Evolutionary conservation across 2,113 vertebrate genomes (phyloP).

Genomic region (Heptranchias perlo): DNA sequence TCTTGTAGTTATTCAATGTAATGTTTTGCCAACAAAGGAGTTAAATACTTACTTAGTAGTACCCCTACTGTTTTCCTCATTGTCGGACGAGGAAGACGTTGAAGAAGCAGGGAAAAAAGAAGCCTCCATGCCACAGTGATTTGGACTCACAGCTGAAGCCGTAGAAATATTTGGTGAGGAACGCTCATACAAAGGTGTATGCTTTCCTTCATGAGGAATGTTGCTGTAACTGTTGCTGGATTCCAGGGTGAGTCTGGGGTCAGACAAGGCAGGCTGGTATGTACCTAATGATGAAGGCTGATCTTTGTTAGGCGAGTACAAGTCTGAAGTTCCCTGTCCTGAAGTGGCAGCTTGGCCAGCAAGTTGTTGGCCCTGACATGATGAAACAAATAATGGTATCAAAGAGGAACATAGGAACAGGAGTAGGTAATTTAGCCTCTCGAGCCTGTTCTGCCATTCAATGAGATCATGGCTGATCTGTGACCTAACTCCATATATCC

Average conservation of each 20-base stretch:
- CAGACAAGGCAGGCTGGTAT: conserved; percentile 63
- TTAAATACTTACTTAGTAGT: conserved; percentile 75
- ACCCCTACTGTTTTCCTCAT: conserved; percentile 73
- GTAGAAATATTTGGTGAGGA: conserved; percentile 75
- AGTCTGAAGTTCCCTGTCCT: conserved; percentile 54
- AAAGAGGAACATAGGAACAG: too few species aligned
- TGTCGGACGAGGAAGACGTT: conserved; percentile 77
- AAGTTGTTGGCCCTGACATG: conserved; percentile 62
- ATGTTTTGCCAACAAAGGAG: neutral
- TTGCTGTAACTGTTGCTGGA: conserved; percentile 77
- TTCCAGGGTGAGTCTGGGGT: conserved; percentile 64
- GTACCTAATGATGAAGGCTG: conserved; percentile 43
- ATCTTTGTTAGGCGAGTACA: conserved; percentile 24
- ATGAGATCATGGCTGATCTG: too few species aligned
- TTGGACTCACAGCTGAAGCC: conserved; percentile 66
- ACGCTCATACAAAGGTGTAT: conserved; percentile 86
- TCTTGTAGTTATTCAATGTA: neutral
- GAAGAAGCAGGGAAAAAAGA: conserved; percentile 74
- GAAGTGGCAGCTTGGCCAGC: conserved; percentile 57
- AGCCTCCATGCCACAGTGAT: conserved; percentile 62
- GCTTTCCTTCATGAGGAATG: conserved; percentile 86
- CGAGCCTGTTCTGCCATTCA: too few species aligned
- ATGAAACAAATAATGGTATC: neutral
- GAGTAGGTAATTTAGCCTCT: too few species aligned
- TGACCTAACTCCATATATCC: too few species aligned